Conservation (phyloP, 1,140 invertebrate genomes). For the Ooceraea biroi region DNA sequence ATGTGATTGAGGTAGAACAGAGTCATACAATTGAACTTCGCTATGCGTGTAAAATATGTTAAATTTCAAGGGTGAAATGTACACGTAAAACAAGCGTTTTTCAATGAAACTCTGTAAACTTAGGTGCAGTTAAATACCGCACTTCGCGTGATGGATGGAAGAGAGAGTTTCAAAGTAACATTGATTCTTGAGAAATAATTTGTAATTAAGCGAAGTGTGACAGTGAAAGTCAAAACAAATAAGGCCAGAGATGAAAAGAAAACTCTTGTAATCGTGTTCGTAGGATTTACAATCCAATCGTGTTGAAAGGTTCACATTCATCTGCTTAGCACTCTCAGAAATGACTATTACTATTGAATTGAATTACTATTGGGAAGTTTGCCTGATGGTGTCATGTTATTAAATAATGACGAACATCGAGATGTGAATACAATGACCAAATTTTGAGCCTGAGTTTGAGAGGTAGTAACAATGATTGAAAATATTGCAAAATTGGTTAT, state of each 20-base stretch:
- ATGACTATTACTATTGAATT: too few relatives aligned
- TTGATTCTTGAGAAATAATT: constrained; percentile 18
- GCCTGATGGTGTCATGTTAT: background rate
- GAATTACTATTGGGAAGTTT: constrained; percentile 3
- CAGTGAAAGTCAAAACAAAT: background rate
- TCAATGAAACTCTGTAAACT: background rate
- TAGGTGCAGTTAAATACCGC: background rate
- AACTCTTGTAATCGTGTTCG: background rate
- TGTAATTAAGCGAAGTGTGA: background rate
- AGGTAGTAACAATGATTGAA: background rate
- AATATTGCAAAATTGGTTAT: background rate
- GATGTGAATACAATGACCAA: background rate
- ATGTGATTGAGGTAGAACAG: background rate
- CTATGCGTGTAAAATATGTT: background rate
- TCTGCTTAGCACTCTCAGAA: background rate
- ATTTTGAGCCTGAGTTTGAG: background rate
- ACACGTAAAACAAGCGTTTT: background rate
- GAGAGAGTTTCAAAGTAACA: background rate
- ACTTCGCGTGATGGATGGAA: background rate
- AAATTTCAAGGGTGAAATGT: background rate
- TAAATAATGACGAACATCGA: background rate
- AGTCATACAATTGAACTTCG: background rate
- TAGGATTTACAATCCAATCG: background rate
- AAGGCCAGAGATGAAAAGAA: constrained; percentile 16
- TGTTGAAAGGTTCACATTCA: background rate